Conservation (phyloP, 2,888 invertebrate genomes). For the Nesidiocoris tenuis region DNA sequence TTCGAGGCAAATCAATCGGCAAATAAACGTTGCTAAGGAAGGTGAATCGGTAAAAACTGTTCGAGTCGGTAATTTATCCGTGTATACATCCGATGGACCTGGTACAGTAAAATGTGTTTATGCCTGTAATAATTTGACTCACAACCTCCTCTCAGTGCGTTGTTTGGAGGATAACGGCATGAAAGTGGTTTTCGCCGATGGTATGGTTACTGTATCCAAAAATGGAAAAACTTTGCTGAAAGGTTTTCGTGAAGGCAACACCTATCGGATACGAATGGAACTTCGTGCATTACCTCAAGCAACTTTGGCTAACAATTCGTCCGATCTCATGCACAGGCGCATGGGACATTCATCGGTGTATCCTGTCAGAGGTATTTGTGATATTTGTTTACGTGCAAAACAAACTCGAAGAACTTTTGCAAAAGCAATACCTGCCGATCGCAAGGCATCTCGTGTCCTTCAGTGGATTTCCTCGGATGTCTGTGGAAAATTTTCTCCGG, state of each 20-base stretch:
- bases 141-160: neutral
- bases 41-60: neutral
- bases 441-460: neutral
- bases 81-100: neutral
- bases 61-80: slow-evolving; percentile 3
- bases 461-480: slow-evolving; percentile 5
- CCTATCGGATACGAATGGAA: neutral
- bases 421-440: neutral
- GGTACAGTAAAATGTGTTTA: neutral
- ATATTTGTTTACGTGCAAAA: slow-evolving; percentile 2
- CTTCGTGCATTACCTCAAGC: neutral
- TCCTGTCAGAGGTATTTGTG: neutral
- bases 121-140: neutral
- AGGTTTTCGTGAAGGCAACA: slow-evolving; percentile 3
- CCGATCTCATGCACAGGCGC: slow-evolving; percentile 5
- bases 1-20: neutral
- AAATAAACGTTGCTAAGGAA: neutral
- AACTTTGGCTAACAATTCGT: neutral
- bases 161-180: neutral
- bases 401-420: neutral
- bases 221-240: neutral
- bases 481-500: neutral
- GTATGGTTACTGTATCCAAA: neutral
- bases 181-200: neutral
- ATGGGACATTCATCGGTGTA: slow-evolving; percentile 13